Evolutionary conservation across 2,888 invertebrate species (phyloP).

Genomic region (Agrenia bidenticulata): DNA sequence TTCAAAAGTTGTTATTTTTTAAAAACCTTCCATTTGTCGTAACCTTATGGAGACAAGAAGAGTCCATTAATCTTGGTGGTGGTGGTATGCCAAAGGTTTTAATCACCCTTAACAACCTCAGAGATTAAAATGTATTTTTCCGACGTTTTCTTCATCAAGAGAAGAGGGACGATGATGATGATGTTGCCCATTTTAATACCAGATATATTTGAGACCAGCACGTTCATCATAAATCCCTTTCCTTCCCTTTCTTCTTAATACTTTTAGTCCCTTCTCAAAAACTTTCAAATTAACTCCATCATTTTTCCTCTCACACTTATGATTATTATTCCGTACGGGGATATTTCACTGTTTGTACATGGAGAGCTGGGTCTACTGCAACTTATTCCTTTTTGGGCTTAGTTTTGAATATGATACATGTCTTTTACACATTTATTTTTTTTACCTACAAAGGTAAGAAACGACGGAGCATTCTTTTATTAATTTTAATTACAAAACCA

Average conservation of each 20-base stretch:
- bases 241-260: conserved; percentile 37
- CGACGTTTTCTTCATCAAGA: conserved; percentile 43
- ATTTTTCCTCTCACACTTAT: conserved; percentile 44
- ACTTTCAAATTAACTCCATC: conserved; percentile 52
- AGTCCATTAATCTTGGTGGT: too few relatives aligned
- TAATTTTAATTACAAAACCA: background rate
- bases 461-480: too few relatives aligned
- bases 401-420: too few relatives aligned
- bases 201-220: conserved; percentile 51
- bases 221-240: conserved; percentile 50
- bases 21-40: too few relatives aligned
- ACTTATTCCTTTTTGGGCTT: too few relatives aligned
- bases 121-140: conserved; percentile 53
- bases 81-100: conserved; percentile 32
- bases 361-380: too few relatives aligned
- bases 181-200: conserved; percentile 47
- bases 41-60: too few relatives aligned
- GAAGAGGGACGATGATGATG: conserved; percentile 13
- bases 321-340: conserved; percentile 1
- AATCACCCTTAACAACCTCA: conserved; percentile 46
- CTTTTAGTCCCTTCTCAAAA: conserved; percentile 50
- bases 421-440: too few relatives aligned
- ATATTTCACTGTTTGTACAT: too few relatives aligned
- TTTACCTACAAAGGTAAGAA: too few relatives aligned
- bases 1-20: too few relatives aligned